Conservation (phyloP, 2,888 invertebrate species). For the Aphrophora alni region DNA sequence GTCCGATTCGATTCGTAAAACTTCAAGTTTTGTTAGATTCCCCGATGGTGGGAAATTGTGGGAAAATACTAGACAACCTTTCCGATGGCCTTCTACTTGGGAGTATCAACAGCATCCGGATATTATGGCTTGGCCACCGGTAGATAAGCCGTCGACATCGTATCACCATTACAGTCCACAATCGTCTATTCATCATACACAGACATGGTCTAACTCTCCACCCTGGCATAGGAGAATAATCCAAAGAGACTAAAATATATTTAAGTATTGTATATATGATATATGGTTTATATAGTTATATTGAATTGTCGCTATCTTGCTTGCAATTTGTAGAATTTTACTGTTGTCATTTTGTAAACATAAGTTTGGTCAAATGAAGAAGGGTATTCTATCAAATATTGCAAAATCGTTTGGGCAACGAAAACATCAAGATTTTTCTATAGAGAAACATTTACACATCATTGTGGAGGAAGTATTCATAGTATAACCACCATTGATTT, state of each 20-base stretch:
- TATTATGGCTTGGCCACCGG: neutral
- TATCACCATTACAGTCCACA: neutral
- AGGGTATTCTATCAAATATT: too few relatives aligned
- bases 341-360: neutral
- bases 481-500: too few relatives aligned
- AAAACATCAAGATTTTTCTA: too few relatives aligned
- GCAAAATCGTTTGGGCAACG: too few relatives aligned
- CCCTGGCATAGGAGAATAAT: slow-evolving; percentile 28
- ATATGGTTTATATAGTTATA: neutral
- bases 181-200: neutral
- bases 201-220: slow-evolving; percentile 12
- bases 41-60: slow-evolving; percentile 13
- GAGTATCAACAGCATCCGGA: slow-evolving; percentile 1
- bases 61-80: slow-evolving; percentile 7
- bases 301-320: neutral
- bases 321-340: neutral
- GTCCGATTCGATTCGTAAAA: slow-evolving; percentile 24
- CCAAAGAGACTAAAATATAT: slow-evolving; percentile 34
- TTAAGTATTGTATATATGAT: slow-evolving; percentile 16
- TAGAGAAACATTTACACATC: too few relatives aligned
- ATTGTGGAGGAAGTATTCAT: too few relatives aligned
- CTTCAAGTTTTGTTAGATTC: slow-evolving; percentile 24
- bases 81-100: slow-evolving; percentile 22
- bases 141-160: slow-evolving; percentile 11
- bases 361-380: neutral